Conservation (phyloP, 2,888 invertebrate species). For the Ophioninae sp. region DNA sequence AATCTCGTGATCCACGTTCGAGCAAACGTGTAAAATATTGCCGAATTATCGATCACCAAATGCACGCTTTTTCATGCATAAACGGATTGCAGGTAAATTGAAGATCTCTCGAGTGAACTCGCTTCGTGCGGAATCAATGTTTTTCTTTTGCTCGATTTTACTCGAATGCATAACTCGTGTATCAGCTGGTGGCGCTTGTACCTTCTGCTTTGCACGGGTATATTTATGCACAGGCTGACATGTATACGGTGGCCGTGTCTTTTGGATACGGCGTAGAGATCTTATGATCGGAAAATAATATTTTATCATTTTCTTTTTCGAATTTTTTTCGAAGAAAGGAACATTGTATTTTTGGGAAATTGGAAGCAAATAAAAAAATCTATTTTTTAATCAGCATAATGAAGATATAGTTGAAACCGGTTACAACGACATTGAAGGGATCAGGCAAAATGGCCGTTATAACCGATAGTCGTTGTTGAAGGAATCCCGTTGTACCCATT, state of each 20-base stretch:
- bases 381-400: too few relatives aligned
- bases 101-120: constrained; percentile 14
- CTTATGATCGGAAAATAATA: too few relatives aligned
- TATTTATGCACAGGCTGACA: neutral
- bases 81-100: neutral
- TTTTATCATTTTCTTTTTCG: too few relatives aligned
- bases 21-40: neutral
- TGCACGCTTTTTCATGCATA: neutral
- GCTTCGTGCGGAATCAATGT: neutral
- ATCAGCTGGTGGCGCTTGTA: neutral
- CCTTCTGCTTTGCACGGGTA: constrained; percentile 3
- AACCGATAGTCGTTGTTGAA: too few relatives aligned
- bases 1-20: neutral
- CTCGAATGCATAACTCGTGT: constrained; percentile 7
- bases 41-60: neutral
- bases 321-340: too few relatives aligned
- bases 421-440: too few relatives aligned
- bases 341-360: too few relatives aligned
- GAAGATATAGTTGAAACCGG: too few relatives aligned
- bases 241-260: neutral
- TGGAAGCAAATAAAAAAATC: too few relatives aligned
- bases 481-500: too few relatives aligned
- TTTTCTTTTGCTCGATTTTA: neutral
- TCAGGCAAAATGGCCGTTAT: too few relatives aligned
- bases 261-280: neutral